Conservation (phyloP, 2,113 vertebrate genomes). For the Anhinga rufa region DNA sequence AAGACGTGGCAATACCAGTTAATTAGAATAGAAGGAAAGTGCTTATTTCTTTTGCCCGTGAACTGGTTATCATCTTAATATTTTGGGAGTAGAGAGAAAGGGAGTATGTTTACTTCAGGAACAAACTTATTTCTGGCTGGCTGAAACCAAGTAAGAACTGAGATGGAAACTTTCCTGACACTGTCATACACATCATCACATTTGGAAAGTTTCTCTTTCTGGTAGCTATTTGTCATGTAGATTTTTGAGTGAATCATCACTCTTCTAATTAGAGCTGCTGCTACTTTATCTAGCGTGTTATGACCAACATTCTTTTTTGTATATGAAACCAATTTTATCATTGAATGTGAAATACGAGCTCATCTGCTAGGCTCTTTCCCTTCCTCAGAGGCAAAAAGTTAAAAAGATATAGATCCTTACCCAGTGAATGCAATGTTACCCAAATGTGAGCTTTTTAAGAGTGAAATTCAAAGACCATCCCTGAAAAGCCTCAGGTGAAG, state of each 20-base stretch:
- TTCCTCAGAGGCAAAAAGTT: not conserved
- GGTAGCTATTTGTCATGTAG: not conserved
- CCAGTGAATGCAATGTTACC: not conserved
- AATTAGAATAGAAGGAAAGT: not conserved
- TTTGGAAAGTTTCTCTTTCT: not conserved
- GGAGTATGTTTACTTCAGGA: not conserved
- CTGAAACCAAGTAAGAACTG: not conserved
- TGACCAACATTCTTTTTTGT: rapidly evolving
- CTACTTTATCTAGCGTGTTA: not conserved
- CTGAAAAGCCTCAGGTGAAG: not conserved
- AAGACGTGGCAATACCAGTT: not conserved
- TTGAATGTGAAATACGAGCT: not conserved
- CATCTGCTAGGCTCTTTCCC: not conserved
- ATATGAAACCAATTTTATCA: not conserved
- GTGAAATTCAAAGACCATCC: not conserved
- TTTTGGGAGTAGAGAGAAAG: not conserved
- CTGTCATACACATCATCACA: not conserved
- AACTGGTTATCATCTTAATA: not conserved
- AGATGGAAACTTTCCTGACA: not conserved
- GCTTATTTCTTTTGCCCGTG: not conserved
- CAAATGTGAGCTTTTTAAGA: not conserved
- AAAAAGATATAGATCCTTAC: not conserved
- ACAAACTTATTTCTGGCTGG: not conserved
- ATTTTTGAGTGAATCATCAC: not conserved
- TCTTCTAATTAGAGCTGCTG: not conserved